Conservation (phyloP, 2,113 vertebrate species). For the Gavia stellata region DNA sequence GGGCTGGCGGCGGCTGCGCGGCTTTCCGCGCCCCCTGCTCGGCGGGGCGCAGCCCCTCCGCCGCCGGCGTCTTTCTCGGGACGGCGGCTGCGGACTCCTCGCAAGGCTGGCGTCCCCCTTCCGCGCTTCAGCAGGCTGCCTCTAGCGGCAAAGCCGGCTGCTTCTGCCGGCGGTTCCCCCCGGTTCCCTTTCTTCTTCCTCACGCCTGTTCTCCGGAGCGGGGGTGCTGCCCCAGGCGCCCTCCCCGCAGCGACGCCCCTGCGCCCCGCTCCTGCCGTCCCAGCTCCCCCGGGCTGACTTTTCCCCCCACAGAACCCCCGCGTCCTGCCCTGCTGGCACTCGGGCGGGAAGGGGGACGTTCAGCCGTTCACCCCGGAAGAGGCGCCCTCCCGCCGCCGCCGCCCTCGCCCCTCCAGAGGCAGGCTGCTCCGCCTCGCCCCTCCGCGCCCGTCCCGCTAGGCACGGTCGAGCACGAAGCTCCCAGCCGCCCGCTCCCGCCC, state of each 20-base stretch:
- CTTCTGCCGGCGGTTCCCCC: background rate
- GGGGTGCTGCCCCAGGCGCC: background rate
- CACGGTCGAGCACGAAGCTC: too few relatives aligned
- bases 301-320: fast-evolving
- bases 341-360: background rate
- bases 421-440: background rate
- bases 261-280: background rate
- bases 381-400: too few relatives aligned
- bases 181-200: too few relatives aligned
- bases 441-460: background rate
- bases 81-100: background rate
- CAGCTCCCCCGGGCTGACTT: background rate
- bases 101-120: background rate
- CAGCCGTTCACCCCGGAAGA: background rate
- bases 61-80: background rate
- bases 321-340: background rate
- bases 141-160: background rate
- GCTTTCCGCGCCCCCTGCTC: background rate
- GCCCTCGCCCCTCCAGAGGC: background rate
- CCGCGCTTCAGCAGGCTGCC: background rate
- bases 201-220: background rate
- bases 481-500: too few relatives aligned
- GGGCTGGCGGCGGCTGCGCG: background rate
- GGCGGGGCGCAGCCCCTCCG: background rate
- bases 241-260: background rate